Evolutionary conservation across 1,140 invertebrate species (phyloP).

Genomic region (Drosophila neocordata): DNA sequence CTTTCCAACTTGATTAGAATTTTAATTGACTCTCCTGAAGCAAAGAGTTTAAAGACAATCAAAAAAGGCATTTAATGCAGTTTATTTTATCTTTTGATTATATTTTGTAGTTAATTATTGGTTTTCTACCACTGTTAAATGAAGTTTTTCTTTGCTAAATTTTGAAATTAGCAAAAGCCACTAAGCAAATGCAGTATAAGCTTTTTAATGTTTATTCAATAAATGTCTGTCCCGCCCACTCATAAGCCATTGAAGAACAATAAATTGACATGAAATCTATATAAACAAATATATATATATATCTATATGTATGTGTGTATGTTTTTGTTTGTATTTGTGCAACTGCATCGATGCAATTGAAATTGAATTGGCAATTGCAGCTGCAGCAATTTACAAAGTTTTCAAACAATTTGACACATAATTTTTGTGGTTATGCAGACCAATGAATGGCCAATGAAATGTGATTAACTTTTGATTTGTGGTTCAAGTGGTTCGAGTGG

Average conservation of each 20-base stretch:
- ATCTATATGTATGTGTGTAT: neutral
- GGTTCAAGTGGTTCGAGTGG: slow-evolving; percentile 30
- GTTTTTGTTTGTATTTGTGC: neutral
- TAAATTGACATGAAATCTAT: slow-evolving; percentile 44
- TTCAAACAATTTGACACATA: slow-evolving; percentile 70
- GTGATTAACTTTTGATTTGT: slow-evolving; percentile 70
- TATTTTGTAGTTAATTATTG: neutral
- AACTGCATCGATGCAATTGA: neutral
- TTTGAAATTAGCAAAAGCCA: slow-evolving; percentile 56
- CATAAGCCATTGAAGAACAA: slow-evolving; percentile 46
- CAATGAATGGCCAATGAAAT: slow-evolving; percentile 41
- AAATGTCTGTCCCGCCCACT: neutral
- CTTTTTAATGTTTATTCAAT: slow-evolving; percentile 34
- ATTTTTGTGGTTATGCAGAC: slow-evolving; percentile 64
- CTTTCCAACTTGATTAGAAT: neutral
- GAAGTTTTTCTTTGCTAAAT: slow-evolving; percentile 20
- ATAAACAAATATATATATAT: slow-evolving; percentile 20
- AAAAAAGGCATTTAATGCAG: too few relatives aligned
- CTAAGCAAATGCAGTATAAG: slow-evolving; percentile 70
- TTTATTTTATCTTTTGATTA: neutral
- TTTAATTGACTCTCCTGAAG: neutral
- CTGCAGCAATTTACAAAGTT: slow-evolving; percentile 64
- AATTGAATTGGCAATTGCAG: slow-evolving; percentile 7
- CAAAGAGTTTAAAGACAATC: too few relatives aligned
- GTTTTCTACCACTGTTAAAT: slow-evolving; percentile 27